Evolutionary conservation across 2,113 vertebrate genomes (phyloP).

Genomic region (Clinocottus analis): DNA sequence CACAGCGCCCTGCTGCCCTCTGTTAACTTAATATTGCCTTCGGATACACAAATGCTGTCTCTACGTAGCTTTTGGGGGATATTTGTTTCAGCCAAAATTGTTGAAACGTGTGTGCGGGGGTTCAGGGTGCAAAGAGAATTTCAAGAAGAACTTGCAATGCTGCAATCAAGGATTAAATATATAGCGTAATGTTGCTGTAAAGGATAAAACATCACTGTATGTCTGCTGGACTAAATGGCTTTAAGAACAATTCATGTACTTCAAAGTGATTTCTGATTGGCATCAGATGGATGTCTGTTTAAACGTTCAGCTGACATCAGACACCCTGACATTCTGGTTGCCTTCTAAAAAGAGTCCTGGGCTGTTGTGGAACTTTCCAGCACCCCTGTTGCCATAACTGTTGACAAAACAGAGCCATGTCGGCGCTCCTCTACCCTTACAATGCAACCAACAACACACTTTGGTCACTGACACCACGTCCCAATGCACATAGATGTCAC

Average conservation of each 20-base stretch:
- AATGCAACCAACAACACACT: conserved; percentile 64
- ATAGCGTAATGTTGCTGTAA: neutral
- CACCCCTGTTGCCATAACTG: conserved; percentile 57
- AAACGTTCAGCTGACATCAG: conserved; percentile 36
- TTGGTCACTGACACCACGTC: conserved; percentile 32
- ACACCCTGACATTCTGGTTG: conserved; percentile 52
- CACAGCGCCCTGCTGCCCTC: conserved; percentile 26
- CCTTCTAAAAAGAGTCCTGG: conserved; percentile 33
- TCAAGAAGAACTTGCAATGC: neutral
- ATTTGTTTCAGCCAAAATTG: neutral
- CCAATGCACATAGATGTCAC: conserved; percentile 45
- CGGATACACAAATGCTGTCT: conserved; percentile 18
- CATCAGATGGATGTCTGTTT: conserved; percentile 30
- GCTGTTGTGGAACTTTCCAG: conserved; percentile 77
- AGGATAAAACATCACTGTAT: conserved; percentile 5
- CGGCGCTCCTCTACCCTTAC: conserved; percentile 58
- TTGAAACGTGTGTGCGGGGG: neutral
- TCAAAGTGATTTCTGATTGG: neutral
- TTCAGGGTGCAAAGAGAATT: neutral
- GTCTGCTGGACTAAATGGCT: neutral
- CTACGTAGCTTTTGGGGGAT: neutral
- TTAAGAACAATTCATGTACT: neutral
- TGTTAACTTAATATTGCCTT: conserved; percentile 5
- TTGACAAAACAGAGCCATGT: conserved; percentile 73
- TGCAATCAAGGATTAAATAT: neutral